phyloP scores from a whole-genome alignment of 2,888 invertebrate species.

The Yponomeuta evonymella region DNA sequence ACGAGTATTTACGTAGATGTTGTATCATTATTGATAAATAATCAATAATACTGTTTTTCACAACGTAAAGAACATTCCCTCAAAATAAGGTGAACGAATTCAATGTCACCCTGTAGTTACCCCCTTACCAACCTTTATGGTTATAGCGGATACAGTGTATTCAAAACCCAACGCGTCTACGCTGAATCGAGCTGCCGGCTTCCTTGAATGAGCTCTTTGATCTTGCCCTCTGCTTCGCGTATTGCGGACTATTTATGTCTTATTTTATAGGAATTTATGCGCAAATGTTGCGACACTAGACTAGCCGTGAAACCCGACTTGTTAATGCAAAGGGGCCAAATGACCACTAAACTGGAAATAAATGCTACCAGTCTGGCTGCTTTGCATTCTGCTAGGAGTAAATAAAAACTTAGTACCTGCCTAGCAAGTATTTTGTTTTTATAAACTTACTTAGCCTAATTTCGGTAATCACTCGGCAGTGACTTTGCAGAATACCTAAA shows the following conservation, averaged over 20 bases:
- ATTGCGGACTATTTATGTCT: conserved; percentile 53
- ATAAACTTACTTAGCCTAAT: not conserved
- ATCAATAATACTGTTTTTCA: too few relatives aligned
- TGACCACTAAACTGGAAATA: conserved; percentile 39
- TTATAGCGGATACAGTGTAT: not conserved
- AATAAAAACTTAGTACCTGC: not conserved
- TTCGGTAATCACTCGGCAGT: not conserved
- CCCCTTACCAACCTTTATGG: not conserved
- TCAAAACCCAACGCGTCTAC: not conserved
- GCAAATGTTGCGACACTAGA: conserved; percentile 29
- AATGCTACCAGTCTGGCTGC: not conserved
- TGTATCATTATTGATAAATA: too few relatives aligned
- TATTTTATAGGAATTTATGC: conserved; percentile 55
- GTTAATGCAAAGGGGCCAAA: conserved; percentile 41
- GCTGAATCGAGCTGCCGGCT: conserved; percentile 34
- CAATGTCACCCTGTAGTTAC: not conserved
- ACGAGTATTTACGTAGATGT: too few relatives aligned
- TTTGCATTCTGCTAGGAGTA: not conserved
- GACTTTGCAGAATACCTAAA: not conserved
- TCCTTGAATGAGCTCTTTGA: conserved; percentile 55
- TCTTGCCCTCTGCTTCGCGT: conserved; percentile 51
- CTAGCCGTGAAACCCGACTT: conserved; percentile 30
- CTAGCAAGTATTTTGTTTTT: too few relatives aligned
- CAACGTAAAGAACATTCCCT: too few relatives aligned
- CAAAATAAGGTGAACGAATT: too few relatives aligned